Evolutionary conservation across 2,113 vertebrate species (phyloP).

Genomic region (Misgurnus mizolepis): DNA sequence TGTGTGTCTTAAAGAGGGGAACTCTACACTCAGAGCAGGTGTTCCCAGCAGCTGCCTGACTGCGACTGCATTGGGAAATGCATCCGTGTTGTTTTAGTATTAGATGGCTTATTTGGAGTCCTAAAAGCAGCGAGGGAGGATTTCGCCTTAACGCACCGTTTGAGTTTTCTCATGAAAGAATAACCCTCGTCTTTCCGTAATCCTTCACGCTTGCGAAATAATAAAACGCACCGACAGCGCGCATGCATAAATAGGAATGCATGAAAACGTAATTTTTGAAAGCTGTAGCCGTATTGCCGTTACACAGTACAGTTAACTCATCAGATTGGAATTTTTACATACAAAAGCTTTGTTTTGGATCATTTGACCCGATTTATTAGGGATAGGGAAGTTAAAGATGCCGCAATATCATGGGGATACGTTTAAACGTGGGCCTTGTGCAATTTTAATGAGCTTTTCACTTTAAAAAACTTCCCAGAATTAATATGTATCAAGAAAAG

Average conservation of each 20-base stretch:
- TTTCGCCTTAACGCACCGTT: slow-evolving; percentile 25
- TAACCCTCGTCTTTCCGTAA: slow-evolving; percentile 18
- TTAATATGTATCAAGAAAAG: slow-evolving; percentile 86
- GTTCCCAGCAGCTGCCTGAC: slow-evolving; percentile 51
- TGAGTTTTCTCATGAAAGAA: slow-evolving; percentile 45
- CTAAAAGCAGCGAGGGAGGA: slow-evolving; percentile 19
- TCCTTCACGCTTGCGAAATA: slow-evolving; percentile 1
- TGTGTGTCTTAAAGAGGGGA: slow-evolving; percentile 41
- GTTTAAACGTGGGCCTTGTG: slow-evolving; percentile 68
- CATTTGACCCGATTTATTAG: slow-evolving; percentile 76
- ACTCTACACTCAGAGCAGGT: slow-evolving; percentile 50
- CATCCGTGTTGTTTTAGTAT: slow-evolving; percentile 43
- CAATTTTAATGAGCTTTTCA: slow-evolving; percentile 84
- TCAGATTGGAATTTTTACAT: slow-evolving; percentile 66
- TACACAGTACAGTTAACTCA: background rate
- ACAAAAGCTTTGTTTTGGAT: slow-evolving; percentile 58
- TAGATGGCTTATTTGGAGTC: slow-evolving; percentile 33
- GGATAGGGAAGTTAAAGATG: slow-evolving; percentile 73
- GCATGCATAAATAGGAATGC: slow-evolving; percentile 21
- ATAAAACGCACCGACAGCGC: background rate
- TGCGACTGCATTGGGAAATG: slow-evolving; percentile 21
- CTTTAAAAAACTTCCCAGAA: slow-evolving; percentile 84
- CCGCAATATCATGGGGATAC: slow-evolving; percentile 71
- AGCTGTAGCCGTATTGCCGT: too few species aligned
- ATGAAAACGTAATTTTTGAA: background rate